Conservation (phyloP, 2,888 invertebrate species). For the Megastigmus dorsalis region DNA sequence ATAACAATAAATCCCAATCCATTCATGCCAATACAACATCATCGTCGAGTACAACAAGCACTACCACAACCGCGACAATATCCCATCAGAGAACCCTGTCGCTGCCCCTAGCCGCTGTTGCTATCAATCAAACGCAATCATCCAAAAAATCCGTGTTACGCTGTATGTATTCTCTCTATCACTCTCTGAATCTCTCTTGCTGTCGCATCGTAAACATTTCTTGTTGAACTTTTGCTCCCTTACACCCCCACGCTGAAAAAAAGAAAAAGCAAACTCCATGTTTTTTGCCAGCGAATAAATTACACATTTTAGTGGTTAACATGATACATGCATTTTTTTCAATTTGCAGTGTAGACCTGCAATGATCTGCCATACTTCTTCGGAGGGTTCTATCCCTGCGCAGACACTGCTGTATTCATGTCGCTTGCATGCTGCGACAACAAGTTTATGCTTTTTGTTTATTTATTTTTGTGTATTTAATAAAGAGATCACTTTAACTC, state of each 20-base stretch:
- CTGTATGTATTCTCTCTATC: constrained; percentile 71
- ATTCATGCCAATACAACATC: constrained; percentile 68
- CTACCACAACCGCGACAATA: constrained; percentile 69
- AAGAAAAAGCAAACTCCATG: constrained; percentile 8
- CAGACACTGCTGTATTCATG: background rate
- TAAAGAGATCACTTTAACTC: background rate
- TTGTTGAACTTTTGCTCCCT: too few species aligned
- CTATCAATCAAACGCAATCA: constrained; percentile 74
- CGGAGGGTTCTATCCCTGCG: background rate
- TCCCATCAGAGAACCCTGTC: constrained; percentile 83
- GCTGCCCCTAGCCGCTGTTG: constrained; percentile 80
- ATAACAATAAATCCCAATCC: constrained; percentile 68
- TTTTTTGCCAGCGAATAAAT: constrained; percentile 21
- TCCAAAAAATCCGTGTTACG: constrained; percentile 74
- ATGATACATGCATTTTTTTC: constrained; percentile 1
- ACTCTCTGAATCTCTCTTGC: constrained; percentile 58
- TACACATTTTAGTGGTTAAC: background rate
- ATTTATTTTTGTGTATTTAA: background rate
- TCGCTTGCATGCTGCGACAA: constrained; percentile 29
- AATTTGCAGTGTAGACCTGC: constrained; percentile 6
- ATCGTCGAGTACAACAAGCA: constrained; percentile 64
- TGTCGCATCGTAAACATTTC: background rate
- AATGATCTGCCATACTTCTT: background rate
- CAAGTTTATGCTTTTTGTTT: constrained; percentile 12
- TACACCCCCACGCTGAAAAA: constrained; percentile 3